phyloP scores from a whole-genome alignment of 2,888 invertebrate genomes.

The Poecilobothrus nobilitatus region DNA sequence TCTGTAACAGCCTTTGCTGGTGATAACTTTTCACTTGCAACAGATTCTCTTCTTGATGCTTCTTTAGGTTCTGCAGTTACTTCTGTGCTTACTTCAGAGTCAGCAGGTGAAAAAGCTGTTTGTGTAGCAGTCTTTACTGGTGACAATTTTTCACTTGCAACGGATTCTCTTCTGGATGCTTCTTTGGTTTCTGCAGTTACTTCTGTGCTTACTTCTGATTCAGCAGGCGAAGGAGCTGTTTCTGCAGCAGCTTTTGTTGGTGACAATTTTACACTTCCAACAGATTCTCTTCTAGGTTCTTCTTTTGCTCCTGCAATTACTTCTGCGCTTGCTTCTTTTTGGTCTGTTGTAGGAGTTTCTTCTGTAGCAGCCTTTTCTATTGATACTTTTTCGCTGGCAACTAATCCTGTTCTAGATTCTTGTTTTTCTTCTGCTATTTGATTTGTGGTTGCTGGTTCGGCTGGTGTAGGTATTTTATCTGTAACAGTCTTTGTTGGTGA shows the following conservation, averaged over 20 bases:
- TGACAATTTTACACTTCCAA: constrained; percentile 17
- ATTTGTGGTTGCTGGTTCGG: constrained; percentile 8
- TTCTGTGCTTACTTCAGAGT: constrained; percentile 2
- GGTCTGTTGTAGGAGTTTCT: too few relatives aligned
- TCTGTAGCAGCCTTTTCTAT: neutral
- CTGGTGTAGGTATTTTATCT: neutral
- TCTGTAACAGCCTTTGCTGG: neutral
- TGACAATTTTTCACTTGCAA: constrained; percentile 10
- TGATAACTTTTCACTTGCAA: neutral
- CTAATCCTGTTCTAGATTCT: constrained; percentile 15
- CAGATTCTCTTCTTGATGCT: constrained; percentile 2
- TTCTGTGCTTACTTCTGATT: constrained; percentile 16
- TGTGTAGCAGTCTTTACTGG: constrained; percentile 17
- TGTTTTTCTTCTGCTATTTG: constrained; percentile 7
- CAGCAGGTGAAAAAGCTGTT: constrained; percentile 24
- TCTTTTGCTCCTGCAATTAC: constrained; percentile 22
- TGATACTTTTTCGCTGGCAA: constrained; percentile 13
- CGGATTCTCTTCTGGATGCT: constrained; percentile 13
- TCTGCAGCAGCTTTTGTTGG: constrained; percentile 19
- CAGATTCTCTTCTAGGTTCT: constrained; percentile 19
- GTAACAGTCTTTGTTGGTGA: neutral
- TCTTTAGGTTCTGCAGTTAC: constrained; percentile 15
- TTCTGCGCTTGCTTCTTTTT: constrained; percentile 23
- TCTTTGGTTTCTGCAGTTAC: constrained; percentile 14
- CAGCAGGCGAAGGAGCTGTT: constrained; percentile 17